Evolutionary conservation across 2,113 vertebrate species (phyloP), one percentile per base, ranked within the genome.

Genomic region (Alouatta palliata): DNA sequence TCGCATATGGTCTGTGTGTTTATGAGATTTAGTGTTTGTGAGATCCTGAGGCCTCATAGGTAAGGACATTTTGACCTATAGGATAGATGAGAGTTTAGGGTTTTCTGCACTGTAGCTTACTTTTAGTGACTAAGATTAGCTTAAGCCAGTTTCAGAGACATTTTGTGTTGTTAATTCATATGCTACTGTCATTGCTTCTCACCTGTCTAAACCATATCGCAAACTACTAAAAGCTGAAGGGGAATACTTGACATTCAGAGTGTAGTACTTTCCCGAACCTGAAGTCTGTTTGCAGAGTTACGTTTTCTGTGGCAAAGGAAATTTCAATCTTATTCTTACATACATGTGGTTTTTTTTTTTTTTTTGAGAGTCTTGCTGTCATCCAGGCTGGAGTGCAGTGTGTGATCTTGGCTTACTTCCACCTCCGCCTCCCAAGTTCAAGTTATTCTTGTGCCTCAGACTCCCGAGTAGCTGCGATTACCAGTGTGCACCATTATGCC

Each of bases 211-310:
- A 40, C 11, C 13, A 43, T 2, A 19, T 17, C 52, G 52, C 19
- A 23, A 19, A 75, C 77, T 49, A 16, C 45, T 87, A 2, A 87
- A 45, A 75, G 82, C 40, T 68, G 79, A 77, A 90, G 81, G 49
- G 20, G 9, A 56, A 17, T 35, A 58, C 17, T 30, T 79, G 37
- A 64, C 13, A 71, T 94, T 91, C n/a, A 95, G 56, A 95, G 37
- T 85, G 32, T 43, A 2, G 30, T 80, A 43, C 40, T 14, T 90
- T 82, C 56, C 6, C 82, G 37, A 88, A 49, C 43, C 52, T 70
- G 76, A 70, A 91, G 56, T 96, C 81, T 35, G 3, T 86, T 66
- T 94, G 87, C 37, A 90, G 85, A 56, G 70, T 64, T 70, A 52
- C 2, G 6, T 70, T 85, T 95, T 79, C 66, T 73, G 43, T 86